A percentile compares a stretch with the other conserved stretches of the same genome.
These are phyloP conservation scores for Dilophus febrilis DNA, from an alignment of 2,888 invertebrate genomes.

Conservation along the genomic window DNA sequence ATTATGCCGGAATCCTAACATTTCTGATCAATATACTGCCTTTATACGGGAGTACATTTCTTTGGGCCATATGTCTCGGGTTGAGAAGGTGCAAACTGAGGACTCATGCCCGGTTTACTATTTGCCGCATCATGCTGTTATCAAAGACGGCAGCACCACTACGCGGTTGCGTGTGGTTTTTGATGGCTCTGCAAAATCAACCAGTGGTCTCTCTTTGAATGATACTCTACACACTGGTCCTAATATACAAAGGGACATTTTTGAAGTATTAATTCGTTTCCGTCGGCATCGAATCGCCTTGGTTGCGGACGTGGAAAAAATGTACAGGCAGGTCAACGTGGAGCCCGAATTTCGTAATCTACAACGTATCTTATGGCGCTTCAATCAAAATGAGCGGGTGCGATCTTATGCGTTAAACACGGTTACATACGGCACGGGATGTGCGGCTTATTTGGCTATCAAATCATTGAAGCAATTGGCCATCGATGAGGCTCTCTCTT, in stretches of 20 bases:
- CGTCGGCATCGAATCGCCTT: conserved; percentile 10
- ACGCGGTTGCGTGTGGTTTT: conserved; percentile 3
- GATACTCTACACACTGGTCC: conserved; percentile 6
- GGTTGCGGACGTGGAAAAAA: conserved; percentile 11
- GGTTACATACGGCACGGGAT: conserved; percentile 13
- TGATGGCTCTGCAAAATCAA: conserved; percentile 1
- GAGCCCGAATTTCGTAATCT: not conserved
- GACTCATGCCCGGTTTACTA: not conserved
- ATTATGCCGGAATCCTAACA: not conserved
- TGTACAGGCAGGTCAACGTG: conserved; percentile 6
- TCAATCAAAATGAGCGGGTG: conserved; percentile 6
- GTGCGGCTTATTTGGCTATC: conserved; percentile 13
- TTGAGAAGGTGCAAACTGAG: not conserved
- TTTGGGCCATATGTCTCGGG: conserved; percentile 4
- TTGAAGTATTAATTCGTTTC: conserved; percentile 2
- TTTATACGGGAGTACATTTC: conserved; percentile 5
- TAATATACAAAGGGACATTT: conserved; percentile 4
- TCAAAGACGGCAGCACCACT: conserved; percentile 2
- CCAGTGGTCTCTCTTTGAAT: conserved; percentile 6
- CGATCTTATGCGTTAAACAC: conserved; percentile 10
- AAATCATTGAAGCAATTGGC: conserved; percentile 8
- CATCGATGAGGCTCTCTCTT: conserved; percentile 5
- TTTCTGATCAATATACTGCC: not conserved
- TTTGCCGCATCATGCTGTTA: conserved; percentile 3
- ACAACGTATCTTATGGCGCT: conserved; percentile 10